These are phyloP conservation scores for Macaria notata DNA, from an alignment of 2,888 invertebrate species.

Conservation along the genomic window DNA sequence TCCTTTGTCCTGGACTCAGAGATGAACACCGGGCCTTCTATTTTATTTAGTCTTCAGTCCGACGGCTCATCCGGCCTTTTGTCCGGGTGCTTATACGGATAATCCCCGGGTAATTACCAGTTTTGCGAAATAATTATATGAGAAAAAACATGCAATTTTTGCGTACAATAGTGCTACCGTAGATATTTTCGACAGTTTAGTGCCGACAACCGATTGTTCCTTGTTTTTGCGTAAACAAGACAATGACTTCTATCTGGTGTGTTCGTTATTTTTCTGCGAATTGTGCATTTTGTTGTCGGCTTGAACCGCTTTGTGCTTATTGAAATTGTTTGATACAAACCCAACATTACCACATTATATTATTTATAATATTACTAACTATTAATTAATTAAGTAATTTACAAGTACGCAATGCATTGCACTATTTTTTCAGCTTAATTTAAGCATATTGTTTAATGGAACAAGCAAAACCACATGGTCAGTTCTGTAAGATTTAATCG, in stretches of 20 bases:
- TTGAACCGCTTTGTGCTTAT: neutral
- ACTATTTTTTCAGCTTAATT: too few species aligned
- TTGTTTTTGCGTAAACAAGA: constrained; percentile 24
- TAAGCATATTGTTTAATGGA: too few species aligned
- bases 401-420: too few species aligned
- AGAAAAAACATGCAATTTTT: constrained; percentile 55
- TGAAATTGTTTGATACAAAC: too few species aligned
- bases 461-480: too few species aligned
- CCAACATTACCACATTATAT: too few species aligned
- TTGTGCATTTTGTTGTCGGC: neutral
- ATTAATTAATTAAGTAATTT: too few species aligned
- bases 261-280: constrained; percentile 6
- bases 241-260: constrained; percentile 4
- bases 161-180: constrained; percentile 42
- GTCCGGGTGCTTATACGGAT: constrained; percentile 68
- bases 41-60: constrained; percentile 37
- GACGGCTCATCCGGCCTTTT: constrained; percentile 58
- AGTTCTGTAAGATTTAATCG: too few species aligned
- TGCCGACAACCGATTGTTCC: neutral
- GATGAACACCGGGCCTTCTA: constrained; percentile 58
- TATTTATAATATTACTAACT: too few species aligned
- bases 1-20: constrained; percentile 63
- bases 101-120: constrained; percentile 75
- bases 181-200: constrained; percentile 9
- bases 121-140: constrained; percentile 69